Evolutionary conservation across 2,888 invertebrate species (phyloP), one percentile per base, ranked within the genome.

Genomic region (Ariolimax columbianus): DNA sequence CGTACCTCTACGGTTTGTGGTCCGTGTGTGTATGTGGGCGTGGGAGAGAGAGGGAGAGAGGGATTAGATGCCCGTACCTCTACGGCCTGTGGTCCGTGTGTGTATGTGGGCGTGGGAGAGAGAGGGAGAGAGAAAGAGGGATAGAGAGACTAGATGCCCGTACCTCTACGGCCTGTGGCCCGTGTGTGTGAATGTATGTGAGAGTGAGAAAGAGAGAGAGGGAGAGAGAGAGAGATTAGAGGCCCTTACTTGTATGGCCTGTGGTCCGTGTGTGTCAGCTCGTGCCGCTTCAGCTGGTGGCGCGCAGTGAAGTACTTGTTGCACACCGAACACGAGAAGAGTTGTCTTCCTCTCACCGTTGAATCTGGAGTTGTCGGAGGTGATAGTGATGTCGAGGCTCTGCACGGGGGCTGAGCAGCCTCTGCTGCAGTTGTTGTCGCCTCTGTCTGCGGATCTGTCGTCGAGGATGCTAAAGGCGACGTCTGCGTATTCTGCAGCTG

Each of bases 211-310:
- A 47, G 14, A 11, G 47, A 47, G 47, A 47, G 17, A 70, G 23
- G 23, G 59, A 72, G 23, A 26, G 59, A 30, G 40, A 38, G 55
- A 43, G 33, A 30, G 78, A 40, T 47, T 33, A 40, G 47, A 55
- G 70, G 38, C 1, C 6, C 63, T 75, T 75, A 85, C 63, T 40
- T 59, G 72, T 38, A 77, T 4, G 84, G 84, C 17, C 84, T 68
- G 38, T 38, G 33, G 47, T 84, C 66, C 14, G 84, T 84, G 80
- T 84, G 84, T n/a, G 84, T 80, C 84, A 84, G 30, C 30, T 73
- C 80, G 59, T 84, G 84, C 26, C 84, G 59, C 55, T 80, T 79
- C 14, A 84, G 80, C 75, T 80, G 79, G 38, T 84, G 84, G 26
- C 84, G 68, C 7, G 84, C 84, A 17, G 51, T 73, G 84, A 84